These are phyloP conservation scores for Adelges cooleyi DNA, from an alignment of 1,140 invertebrate species.

Conservation along the genomic window DNA sequence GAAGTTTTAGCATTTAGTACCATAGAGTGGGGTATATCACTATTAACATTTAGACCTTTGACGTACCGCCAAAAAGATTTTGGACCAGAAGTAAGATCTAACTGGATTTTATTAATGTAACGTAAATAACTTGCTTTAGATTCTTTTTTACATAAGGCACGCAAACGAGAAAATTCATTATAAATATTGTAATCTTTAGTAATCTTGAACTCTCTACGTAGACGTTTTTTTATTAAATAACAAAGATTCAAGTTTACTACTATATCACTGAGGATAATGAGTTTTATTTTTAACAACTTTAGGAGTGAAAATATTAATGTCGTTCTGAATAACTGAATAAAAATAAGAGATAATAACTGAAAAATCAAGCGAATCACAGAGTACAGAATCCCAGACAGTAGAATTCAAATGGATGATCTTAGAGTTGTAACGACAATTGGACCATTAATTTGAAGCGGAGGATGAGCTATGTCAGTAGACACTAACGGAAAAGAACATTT, in stretches of 20 bases:
- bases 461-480: too few species aligned
- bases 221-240: neutral
- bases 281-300: neutral
- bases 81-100: neutral
- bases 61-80: neutral
- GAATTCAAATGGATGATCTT: too few species aligned
- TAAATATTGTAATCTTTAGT: neutral
- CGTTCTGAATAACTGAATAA: neutral
- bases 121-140: neutral
- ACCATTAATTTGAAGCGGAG: too few species aligned
- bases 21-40: neutral
- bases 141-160: neutral
- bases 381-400: neutral
- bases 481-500: too few species aligned
- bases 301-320: neutral
- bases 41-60: neutral
- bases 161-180: neutral
- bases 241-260: neutral
- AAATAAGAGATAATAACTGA: neutral
- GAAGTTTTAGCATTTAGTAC: neutral
- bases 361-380: neutral
- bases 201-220: neutral
- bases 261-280: neutral
- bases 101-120: neutral
- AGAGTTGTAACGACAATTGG: too few species aligned